These are phyloP conservation scores for Ametastegia equiseti DNA, from an alignment of 2,888 invertebrate species.

Conservation along the genomic window DNA sequence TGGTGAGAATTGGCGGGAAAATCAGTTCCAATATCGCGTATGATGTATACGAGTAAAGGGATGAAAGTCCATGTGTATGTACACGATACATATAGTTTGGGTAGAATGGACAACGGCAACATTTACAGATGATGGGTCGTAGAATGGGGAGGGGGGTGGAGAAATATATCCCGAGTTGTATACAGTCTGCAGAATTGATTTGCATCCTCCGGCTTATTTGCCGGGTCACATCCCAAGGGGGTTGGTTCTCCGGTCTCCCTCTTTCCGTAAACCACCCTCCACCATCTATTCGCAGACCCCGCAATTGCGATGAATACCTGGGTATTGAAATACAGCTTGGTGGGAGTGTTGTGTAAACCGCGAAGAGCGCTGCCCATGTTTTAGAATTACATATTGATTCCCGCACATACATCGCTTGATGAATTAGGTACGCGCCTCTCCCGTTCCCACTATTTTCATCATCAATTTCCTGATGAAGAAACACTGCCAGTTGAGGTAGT, in stretches of 20 bases:
- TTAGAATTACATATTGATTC: slow-evolving; percentile 9
- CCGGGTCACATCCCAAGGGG: slow-evolving; percentile 69
- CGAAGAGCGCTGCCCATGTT: neutral
- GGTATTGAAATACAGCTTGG: slow-evolving; percentile 24
- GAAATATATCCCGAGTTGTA: neutral
- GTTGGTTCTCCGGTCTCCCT: slow-evolving; percentile 8
- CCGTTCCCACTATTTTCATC: neutral
- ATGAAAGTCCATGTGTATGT: too few species aligned
- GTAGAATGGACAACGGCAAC: neutral
- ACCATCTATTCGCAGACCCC: neutral
- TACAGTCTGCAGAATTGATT: slow-evolving; percentile 69
- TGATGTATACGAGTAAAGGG: too few species aligned
- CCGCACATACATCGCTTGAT: neutral
- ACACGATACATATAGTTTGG: too few species aligned
- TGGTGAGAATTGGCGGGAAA: too few species aligned
- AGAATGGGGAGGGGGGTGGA: neutral
- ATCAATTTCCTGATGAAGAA: too few species aligned
- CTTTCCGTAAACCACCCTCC: slow-evolving; percentile 11
- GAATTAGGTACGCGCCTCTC: neutral
- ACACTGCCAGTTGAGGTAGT: too few species aligned
- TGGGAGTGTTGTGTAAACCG: neutral
- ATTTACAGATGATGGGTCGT: neutral
- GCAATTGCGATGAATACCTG: slow-evolving; percentile 16
- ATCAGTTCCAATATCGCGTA: too few species aligned
- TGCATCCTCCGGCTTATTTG: slow-evolving; percentile 73